Evolutionary conservation across 2,797 vertebrate species (phyloP), one percentile per base, ranked within the genome.

Genomic region (Echeneis naucrates): DNA sequence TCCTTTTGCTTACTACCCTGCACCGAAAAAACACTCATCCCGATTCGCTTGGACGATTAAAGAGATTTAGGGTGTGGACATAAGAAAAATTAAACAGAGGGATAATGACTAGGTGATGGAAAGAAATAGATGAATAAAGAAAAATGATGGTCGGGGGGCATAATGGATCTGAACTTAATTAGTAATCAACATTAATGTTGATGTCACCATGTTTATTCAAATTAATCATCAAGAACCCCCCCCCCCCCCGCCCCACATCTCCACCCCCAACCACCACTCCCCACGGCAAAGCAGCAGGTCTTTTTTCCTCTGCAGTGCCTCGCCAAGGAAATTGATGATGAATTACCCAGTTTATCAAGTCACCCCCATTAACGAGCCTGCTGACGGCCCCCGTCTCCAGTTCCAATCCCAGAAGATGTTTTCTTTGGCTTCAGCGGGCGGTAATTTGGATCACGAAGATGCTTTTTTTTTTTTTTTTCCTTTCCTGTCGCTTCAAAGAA

Each of bases 111-210:
- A 40, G 30, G 70, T 80, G 69, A 77, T 61, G 55, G 66, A 77
- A 53, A 63, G 68, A 64, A 68, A 75, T 48, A 27, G 32, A 72
- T 75, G 74, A 78, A 81, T 77, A 71, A 79, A 85, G 77, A 55
- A 78, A 72, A 54, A 60, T 38, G 23, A 50, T 55, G 74, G 61
- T 23, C 23, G 83, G 77, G 73, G 63, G 72, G 19, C 72, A 79
- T 85, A 86, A 92, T 84, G 75, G 78, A 92, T 93, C 73, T 87
- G 82, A 92, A 90, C 82, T 89, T 92, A 90, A 93, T 94, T 89
- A 92, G 89, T 87, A 92, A 94, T 94, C 90, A 92, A 62, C 82
- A 81, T 89, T 93, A 92, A 92, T 92, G 92, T 92, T 91, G 88
- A 91, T 87, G 86, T 89, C 88, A 81, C 74, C 56, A 77, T 93